Base-by-base conservation (phyloP, 2,888 invertebrate species). In the Temnothorax rugatulus region DNA sequence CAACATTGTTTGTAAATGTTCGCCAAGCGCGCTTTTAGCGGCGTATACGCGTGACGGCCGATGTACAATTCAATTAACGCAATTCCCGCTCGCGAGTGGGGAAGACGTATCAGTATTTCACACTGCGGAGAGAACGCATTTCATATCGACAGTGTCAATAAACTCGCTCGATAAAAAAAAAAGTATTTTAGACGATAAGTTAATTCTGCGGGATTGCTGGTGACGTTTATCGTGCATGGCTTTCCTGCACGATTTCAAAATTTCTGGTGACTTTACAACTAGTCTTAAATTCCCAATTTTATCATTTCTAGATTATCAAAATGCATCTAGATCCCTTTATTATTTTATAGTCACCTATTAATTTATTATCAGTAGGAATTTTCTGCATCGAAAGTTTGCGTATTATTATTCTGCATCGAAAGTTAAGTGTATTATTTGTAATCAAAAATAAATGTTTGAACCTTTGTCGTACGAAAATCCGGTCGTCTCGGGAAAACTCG, bases 41-140 rank as follows among this genome's bases (percentile, higher is more conserved):
- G 71, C 71, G 59, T 69, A 47, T 59, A 79, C 59, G 71, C 71
- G 79, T 61, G 73, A 71, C 64, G 41, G 63, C 57, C 71, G 64
- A 68, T 83, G 79, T 76, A 83, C 73, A 68, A 82, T 77, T 83
- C 83, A 85, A 85, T 85, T 85, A 85, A 85, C 76, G 83, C 76
- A 83, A 85, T 83, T 57, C 41, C 69, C 71, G n/a, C 9, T 15
- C n/a, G 50, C 52, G 73, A 82, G 44, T 79, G 57, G 59, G 73
- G 59, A 59, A 81, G 73, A 73, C 79, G 79, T 73, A 81, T 81
- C 79, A 81, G 73, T 73, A 59, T 81, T 73, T 73, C 34, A 47
- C 47, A 34, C 21, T 38, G 74, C 47, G 59, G 34, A 13, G 57
- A 79, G 25, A 29, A 21, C 47, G 25, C 59, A 47, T 73, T 73